These are phyloP conservation scores for Meloidogyne exigua DNA, from an alignment of 1,140 invertebrate genomes.

Conservation along the genomic window DNA sequence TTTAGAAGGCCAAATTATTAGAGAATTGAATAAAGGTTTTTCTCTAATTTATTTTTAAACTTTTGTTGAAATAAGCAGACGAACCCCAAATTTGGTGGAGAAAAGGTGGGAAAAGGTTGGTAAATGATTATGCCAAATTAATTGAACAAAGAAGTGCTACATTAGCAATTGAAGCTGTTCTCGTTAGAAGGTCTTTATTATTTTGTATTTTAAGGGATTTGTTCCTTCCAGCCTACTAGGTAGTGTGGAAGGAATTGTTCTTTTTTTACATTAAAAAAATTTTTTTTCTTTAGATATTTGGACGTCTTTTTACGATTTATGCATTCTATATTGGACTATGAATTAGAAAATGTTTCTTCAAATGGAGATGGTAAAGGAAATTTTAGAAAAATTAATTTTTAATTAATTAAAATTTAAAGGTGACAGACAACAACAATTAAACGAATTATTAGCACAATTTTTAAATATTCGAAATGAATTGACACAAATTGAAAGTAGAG, in stretches of 20 bases:
- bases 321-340: slow-evolving; percentile 17
- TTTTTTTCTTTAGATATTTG: slow-evolving; percentile 10
- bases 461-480: slow-evolving; percentile 26
- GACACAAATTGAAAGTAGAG: slow-evolving; percentile 14
- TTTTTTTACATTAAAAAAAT: too few relatives aligned
- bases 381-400: not conserved
- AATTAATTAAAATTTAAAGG: too few relatives aligned
- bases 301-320: slow-evolving; percentile 14
- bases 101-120: slow-evolving; percentile 10
- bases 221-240: too few relatives aligned
- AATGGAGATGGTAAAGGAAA: slow-evolving; percentile 7
- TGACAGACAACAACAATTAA: slow-evolving; percentile 12
- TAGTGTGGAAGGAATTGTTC: too few relatives aligned
- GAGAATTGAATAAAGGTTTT: slow-evolving; percentile 17
- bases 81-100: slow-evolving; percentile 19
- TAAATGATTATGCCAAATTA: slow-evolving; percentile 11
- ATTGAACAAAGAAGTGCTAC: slow-evolving; percentile 19
- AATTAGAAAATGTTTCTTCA: slow-evolving; percentile 6
- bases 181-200: slow-evolving; percentile 1
- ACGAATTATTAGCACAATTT: slow-evolving; percentile 16
- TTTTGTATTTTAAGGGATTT: not conserved
- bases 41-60: not conserved
- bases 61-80: not conserved
- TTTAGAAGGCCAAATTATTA: slow-evolving; percentile 19
- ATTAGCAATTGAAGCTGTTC: slow-evolving; percentile 6